Percentiles rank a stretch among this genome's conserved stretches.
These are phyloP conservation scores for Zalophus californianus DNA, from an alignment of 2,797 vertebrate genomes.

Conservation along the genomic window DNA sequence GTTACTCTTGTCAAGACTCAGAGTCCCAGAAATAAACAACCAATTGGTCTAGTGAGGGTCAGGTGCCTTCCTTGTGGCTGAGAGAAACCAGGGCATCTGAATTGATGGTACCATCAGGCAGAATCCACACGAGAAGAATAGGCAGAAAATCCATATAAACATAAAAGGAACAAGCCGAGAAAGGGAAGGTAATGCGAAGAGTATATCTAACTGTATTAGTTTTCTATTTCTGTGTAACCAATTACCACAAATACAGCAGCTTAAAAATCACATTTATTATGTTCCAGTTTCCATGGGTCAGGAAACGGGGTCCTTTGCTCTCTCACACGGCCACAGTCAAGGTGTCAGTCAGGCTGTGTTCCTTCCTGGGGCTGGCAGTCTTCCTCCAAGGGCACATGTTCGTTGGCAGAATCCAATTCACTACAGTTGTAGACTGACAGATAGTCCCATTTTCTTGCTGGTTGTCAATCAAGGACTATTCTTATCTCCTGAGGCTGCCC, in stretches of 20 bases:
- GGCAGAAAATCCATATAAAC: not conserved
- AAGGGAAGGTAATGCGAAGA: not conserved
- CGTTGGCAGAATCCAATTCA: not conserved
- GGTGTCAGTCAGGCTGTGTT: not conserved
- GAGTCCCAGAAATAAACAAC: not conserved
- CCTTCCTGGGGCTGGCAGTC: not conserved
- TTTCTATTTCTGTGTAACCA: not conserved
- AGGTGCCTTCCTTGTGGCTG: not conserved
- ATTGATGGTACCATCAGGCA: not conserved
- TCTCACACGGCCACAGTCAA: not conserved
- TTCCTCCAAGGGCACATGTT: not conserved
- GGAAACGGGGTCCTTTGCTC: not conserved
- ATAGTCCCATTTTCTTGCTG: not conserved
- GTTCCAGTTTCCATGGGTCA: not conserved
- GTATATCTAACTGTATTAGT: not conserved
- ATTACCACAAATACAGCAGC: not conserved
- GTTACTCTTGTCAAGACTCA: not conserved
- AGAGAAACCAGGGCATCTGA: not conserved
- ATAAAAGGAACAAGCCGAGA: not conserved
- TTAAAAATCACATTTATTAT: not conserved
- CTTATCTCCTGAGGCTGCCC: not conserved
- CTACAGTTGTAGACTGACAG: not conserved
- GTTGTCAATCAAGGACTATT: not conserved
- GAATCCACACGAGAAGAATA: conserved; percentile 27
- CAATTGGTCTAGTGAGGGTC: not conserved